phyloP scores from a whole-genome alignment of 2,888 invertebrate species.

The Tenthredo mesomela region DNA sequence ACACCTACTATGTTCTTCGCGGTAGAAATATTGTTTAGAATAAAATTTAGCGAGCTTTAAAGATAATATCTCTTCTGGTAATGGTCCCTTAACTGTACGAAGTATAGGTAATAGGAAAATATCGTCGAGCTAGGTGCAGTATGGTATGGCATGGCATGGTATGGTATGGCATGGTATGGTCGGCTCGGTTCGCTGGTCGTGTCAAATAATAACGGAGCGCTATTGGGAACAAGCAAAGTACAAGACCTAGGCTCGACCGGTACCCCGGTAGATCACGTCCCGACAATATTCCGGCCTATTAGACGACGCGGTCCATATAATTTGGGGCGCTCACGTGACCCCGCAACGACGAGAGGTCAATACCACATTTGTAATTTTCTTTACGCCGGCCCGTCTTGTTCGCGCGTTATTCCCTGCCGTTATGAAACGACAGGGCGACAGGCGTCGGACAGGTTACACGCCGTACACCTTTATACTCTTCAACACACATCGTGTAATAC shows the following conservation, averaged over 20 bases:
- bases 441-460: background rate
- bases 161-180: slow-evolving; percentile 1
- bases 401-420: slow-evolving; percentile 71
- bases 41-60: slow-evolving; percentile 6
- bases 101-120: slow-evolving; percentile 2
- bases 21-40: background rate
- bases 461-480: background rate
- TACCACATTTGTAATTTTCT: slow-evolving; percentile 74
- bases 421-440: slow-evolving; percentile 56
- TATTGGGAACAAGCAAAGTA: slow-evolving; percentile 63
- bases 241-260: slow-evolving; percentile 68
- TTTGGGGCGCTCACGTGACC: slow-evolving; percentile 75
- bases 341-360: slow-evolving; percentile 73
- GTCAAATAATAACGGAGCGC: slow-evolving; percentile 57
- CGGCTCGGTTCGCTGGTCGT: slow-evolving; percentile 19
- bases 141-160: background rate
- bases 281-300: slow-evolving; percentile 53
- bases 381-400: slow-evolving; percentile 68
- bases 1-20: too few relatives aligned
- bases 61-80: slow-evolving; percentile 1
- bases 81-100: slow-evolving; percentile 9
- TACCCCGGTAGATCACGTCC: slow-evolving; percentile 69
- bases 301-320: slow-evolving; percentile 73
- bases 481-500: background rate
- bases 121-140: background rate